Conservation (phyloP, 1,140 invertebrate genomes). For the Sitophilus oryzae region DNA sequence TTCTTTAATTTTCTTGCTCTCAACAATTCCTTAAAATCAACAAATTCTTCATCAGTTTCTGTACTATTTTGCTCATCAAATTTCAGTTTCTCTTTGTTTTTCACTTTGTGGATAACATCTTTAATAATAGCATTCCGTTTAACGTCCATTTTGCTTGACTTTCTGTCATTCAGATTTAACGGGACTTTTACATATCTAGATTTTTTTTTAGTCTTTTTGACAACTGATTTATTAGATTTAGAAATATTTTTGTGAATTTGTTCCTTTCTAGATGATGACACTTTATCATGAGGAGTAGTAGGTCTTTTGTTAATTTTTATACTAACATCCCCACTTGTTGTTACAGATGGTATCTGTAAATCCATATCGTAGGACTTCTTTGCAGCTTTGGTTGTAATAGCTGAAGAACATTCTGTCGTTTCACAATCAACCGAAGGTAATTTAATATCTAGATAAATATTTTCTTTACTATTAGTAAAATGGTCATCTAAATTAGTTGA, state of each 20-base stretch:
- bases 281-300: slow-evolving; percentile 1
- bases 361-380: slow-evolving; percentile 31
- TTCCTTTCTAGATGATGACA: slow-evolving; percentile 17
- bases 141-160: slow-evolving; percentile 3
- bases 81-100: background rate
- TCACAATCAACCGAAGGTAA: slow-evolving; percentile 10
- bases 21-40: slow-evolving; percentile 28
- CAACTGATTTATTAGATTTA: slow-evolving; percentile 7
- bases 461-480: background rate
- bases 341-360: slow-evolving; percentile 20
- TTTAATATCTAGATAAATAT: slow-evolving; percentile 1
- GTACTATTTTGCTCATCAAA: background rate
- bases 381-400: slow-evolving; percentile 29
- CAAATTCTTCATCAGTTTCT: slow-evolving; percentile 25
- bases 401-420: background rate
- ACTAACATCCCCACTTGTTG: slow-evolving; percentile 14
- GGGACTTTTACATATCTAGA: no score
- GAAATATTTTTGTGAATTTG: background rate
- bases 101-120: background rate
- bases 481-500: slow-evolving; percentile 19
- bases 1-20: slow-evolving; percentile 28
- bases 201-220: slow-evolving; percentile 12
- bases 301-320: background rate
- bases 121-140: slow-evolving; percentile 13
- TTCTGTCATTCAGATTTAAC: no score